Conservation (phyloP, 2,797 vertebrate species). For the Scleropages formosus region DNA sequence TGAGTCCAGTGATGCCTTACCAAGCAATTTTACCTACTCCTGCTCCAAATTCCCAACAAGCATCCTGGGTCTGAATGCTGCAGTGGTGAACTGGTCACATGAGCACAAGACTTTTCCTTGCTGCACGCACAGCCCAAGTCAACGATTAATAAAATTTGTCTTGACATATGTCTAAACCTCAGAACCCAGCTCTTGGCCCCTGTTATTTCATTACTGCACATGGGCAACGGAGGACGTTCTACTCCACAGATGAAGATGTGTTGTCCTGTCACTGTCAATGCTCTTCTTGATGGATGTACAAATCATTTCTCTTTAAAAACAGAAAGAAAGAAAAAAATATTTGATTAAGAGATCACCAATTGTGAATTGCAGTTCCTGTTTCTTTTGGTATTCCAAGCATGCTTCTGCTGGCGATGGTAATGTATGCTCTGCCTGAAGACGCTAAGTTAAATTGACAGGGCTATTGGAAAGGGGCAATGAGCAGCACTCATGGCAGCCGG, state of each 20-base stretch:
- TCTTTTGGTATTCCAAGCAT: constrained; percentile 20
- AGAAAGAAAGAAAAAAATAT: constrained; percentile 8
- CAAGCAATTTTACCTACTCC: not conserved
- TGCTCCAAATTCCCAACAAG: not conserved
- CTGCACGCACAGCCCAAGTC: not conserved
- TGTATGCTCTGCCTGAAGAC: constrained; percentile 31
- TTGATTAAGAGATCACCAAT: constrained; percentile 32
- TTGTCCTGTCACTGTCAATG: constrained; percentile 3
- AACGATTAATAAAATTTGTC: constrained; percentile 26
- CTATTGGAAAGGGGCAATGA: constrained; percentile 47
- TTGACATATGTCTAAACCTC: constrained; percentile 20
- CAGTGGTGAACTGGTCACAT: constrained; percentile 4
- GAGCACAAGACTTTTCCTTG: not conserved
- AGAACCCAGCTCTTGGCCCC: not conserved
- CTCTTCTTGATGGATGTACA: constrained; percentile 15
- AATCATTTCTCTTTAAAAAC: constrained; percentile 21
- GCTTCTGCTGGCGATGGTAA: constrained; percentile 28
- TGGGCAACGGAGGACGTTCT: constrained; percentile 5
- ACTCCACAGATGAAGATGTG: not conserved
- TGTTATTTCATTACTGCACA: constrained; percentile 26
- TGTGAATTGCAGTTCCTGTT: constrained; percentile 31
- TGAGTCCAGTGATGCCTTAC: too few relatives aligned
- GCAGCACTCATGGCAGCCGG: constrained; percentile 39
- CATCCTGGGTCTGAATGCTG: not conserved
- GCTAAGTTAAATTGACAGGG: constrained; percentile 42